phyloP scores from a whole-genome alignment of 2,113 vertebrate species.

The Shinisaurus crocodilurus region DNA sequence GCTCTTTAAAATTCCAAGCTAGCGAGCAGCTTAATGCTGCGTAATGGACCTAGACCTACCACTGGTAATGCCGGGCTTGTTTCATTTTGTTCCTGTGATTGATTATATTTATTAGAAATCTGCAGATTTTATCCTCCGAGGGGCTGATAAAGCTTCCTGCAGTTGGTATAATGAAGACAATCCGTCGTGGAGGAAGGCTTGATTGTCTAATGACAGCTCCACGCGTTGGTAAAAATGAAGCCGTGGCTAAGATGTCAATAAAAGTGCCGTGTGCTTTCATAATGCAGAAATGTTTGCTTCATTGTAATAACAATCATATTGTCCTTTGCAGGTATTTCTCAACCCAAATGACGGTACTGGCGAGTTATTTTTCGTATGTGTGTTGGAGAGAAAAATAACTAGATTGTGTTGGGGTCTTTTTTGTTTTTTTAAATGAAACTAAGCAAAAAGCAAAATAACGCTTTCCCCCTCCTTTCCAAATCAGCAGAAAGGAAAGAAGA shows the following conservation, averaged over 20 bases:
- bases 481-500: constrained; percentile 69
- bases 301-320: constrained; percentile 43
- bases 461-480: neutral
- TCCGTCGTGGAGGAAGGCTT: constrained; percentile 48
- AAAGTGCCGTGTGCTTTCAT: constrained; percentile 5
- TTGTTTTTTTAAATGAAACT: constrained; percentile 1
- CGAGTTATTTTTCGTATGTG: neutral
- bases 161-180: constrained; percentile 37
- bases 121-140: constrained; percentile 39
- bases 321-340: neutral
- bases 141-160: constrained; percentile 39
- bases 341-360: neutral
- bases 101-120: constrained; percentile 29
- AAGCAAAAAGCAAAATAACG: neutral
- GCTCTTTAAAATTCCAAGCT: neutral
- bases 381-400: neutral
- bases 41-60: neutral
- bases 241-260: constrained; percentile 37
- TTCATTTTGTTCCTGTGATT: constrained; percentile 11
- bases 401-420: neutral
- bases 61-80: neutral
- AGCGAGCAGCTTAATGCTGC: neutral
- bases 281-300: constrained; percentile 51
- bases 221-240: constrained; percentile 65
- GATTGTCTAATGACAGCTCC: constrained; percentile 66